Evolutionary conservation across 2,113 vertebrate genomes (phyloP), one percentile per base, ranked within the genome.

Genomic region (Boulengeromyrus knoepffleri): DNA sequence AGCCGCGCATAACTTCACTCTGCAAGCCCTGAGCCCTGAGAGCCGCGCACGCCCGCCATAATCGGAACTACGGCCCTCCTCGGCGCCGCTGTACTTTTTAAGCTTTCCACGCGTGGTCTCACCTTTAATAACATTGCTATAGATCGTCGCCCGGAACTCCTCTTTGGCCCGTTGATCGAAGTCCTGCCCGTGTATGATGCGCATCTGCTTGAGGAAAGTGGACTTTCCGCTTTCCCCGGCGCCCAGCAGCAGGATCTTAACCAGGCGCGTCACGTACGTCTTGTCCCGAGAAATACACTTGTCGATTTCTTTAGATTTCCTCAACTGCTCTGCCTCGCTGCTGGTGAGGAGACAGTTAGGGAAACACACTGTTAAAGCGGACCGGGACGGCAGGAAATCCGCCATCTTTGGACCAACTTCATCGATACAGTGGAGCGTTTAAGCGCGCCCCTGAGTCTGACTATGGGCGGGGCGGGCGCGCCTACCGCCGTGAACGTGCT

Each of bases 171-270:
- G 95, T 92, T 97, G 96, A 90, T 99, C 97, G 97, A 98, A 99
- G 95, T 99, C 98, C 93, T 97, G 96, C 19, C 98, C 98, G 85
- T 99, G 97, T 93, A 99, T 98, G 95, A 99, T 99, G 93, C 98
- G 96, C 98, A 99, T 99, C 97, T 99, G 98, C 95, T 99, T 99
- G 90, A 99, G 97, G 96, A 99, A 99, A 92, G 98, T 99, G 90
- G 97, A 98, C 95, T 99, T 99, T 96, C 98, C 98, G 96, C 98
- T 99, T 94, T 99, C 98, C 49, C 98, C 98, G 42, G 98, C 98
- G 90, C 98, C 98, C 84, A 99, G 97, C 88, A 99, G 93, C 84
- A 99, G 93, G 93, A 98, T 99, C 96, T 99, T 98, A 39, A 98
- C 98, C 1, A 99, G 94, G 91, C 97, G 94, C 91, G 98, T 98